Evolutionary conservation across 1,140 invertebrate species (phyloP).

Genomic region (Anthonomus grandis): DNA sequence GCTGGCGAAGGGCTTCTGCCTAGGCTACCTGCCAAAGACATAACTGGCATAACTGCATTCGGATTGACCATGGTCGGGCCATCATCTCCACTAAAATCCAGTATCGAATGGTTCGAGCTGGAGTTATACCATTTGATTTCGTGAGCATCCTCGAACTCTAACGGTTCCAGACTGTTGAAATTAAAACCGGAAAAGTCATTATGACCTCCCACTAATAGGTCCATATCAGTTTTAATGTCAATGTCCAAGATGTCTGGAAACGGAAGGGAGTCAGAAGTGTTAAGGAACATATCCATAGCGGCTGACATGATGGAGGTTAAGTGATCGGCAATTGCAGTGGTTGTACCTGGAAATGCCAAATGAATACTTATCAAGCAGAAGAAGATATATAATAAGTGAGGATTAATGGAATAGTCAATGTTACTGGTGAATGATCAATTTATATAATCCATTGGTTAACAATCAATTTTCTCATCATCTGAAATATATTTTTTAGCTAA

Average conservation of each 20-base stretch:
- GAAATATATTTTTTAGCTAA: too few species aligned
- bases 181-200: constrained; percentile 60
- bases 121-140: constrained; percentile 54
- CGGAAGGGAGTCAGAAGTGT: constrained; percentile 55
- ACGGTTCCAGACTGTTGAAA: constrained; percentile 63
- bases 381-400: too few species aligned
- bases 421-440: too few species aligned
- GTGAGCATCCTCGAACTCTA: constrained; percentile 63
- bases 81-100: constrained; percentile 70
- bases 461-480: too few species aligned
- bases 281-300: constrained; percentile 57
- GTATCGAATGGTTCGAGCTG: constrained; percentile 58
- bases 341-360: too few species aligned
- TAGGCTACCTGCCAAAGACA: constrained; percentile 46
- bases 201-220: constrained; percentile 66
- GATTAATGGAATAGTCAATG: too few species aligned
- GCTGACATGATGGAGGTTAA: constrained; percentile 34
- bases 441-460: too few species aligned
- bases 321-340: too few species aligned
- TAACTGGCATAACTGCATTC: constrained; percentile 64
- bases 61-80: constrained; percentile 76
- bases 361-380: too few species aligned
- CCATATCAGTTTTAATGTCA: constrained; percentile 78
- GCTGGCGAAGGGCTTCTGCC: constrained; percentile 48
- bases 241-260: constrained; percentile 71